Conservation (phyloP, 64 coral and sea anemone genomes). For the Dendrophyllia cribrosa region DNA sequence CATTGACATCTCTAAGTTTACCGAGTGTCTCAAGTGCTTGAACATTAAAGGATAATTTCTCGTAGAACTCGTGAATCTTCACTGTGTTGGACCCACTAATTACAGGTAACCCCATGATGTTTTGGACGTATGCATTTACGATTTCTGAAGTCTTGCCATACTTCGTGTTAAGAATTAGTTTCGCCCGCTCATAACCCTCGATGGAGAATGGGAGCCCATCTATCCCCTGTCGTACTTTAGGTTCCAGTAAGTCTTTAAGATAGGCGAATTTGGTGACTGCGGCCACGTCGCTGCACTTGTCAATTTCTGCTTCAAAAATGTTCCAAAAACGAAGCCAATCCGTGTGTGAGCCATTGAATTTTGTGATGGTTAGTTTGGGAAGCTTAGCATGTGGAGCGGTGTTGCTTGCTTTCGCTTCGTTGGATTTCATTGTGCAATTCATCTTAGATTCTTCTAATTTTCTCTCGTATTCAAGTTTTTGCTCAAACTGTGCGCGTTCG, state of each 20-base stretch:
- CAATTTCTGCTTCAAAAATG: conserved; percentile 54
- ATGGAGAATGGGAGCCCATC: conserved; percentile 49
- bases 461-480: too few relatives aligned
- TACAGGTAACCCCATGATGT: conserved; percentile 6
- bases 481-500: too few relatives aligned
- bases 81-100: background rate
- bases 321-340: conserved; percentile 31
- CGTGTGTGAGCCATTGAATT: too few relatives aligned
- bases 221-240: conserved; percentile 26
- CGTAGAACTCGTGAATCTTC: conserved; percentile 27
- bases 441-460: too few relatives aligned
- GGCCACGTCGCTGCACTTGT: conserved; percentile 32
- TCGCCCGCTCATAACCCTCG: conserved; percentile 49
- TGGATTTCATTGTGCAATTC: too few relatives aligned
- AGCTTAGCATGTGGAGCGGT: too few relatives aligned
- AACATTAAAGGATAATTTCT: background rate
- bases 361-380: too few relatives aligned
- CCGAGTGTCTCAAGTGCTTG: conserved; percentile 46
- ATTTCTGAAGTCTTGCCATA: conserved; percentile 52
- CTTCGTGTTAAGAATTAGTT: conserved; percentile 39
- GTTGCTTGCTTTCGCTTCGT: too few relatives aligned
- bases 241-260: conserved; percentile 47
- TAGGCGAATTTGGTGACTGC: conserved; percentile 61
- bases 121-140: conserved; percentile 38
- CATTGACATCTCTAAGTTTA: conserved; percentile 20